Evolutionary conservation across 2,113 vertebrate genomes (phyloP).

Genomic region (Strix aluco): DNA sequence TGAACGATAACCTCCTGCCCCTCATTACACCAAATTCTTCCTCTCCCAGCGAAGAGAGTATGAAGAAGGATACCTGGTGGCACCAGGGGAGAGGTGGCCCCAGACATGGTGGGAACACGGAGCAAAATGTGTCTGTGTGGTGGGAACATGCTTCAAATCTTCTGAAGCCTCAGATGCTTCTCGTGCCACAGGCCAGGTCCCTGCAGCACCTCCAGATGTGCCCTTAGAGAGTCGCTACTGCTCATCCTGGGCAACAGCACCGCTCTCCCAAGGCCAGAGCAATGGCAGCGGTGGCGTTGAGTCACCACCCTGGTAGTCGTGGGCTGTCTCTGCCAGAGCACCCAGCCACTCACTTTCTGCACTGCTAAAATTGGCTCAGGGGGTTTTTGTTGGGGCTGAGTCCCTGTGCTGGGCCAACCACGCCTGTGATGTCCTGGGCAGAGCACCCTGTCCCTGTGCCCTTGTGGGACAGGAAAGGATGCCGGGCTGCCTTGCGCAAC

Average conservation of each 20-base stretch:
- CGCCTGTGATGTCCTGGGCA: neutral
- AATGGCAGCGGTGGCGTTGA: neutral
- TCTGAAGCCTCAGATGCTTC: neutral
- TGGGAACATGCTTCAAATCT: neutral
- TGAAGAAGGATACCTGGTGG: neutral
- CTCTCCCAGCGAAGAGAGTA: neutral
- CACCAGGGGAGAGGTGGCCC: neutral
- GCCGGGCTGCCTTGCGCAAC: neutral
- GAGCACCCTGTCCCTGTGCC: neutral
- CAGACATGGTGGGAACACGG: accelerated
- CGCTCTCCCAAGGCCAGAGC: neutral
- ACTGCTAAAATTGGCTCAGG: neutral
- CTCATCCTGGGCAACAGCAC: neutral
- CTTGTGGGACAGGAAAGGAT: neutral
- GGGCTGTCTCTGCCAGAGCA: neutral
- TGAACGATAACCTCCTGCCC: neutral
- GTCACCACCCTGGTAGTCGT: neutral
- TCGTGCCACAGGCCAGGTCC: neutral
- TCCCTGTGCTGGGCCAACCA: neutral
- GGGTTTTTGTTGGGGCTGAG: neutral
- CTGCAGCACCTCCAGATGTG: neutral
- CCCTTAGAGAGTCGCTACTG: neutral
- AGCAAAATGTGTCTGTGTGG: neutral
- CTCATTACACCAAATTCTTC: neutral
- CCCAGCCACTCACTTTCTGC: neutral